Evolutionary conservation across 2,113 vertebrate genomes (phyloP).

Genomic region (Tachuris rubrigastra): DNA sequence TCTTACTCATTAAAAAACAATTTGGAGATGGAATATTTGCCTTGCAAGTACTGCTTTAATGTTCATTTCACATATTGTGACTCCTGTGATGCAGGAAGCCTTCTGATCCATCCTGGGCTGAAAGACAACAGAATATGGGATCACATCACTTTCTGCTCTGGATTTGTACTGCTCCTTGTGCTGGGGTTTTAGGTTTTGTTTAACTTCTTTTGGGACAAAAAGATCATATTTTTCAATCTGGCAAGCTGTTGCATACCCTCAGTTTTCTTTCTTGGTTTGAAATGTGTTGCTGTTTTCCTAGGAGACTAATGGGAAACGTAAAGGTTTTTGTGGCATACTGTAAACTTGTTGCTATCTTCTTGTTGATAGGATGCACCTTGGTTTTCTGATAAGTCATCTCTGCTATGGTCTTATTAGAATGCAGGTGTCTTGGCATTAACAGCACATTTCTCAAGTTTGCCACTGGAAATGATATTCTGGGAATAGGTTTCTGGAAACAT

Average conservation of each 20-base stretch:
- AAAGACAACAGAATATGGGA: background rate
- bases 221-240: background rate
- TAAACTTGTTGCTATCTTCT: background rate
- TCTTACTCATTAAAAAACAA: background rate
- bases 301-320: background rate
- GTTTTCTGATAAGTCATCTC: background rate
- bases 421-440: background rate
- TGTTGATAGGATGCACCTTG: background rate
- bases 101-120: background rate
- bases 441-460: background rate
- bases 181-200: background rate
- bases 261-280: background rate
- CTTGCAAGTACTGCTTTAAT: background rate
- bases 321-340: fast-evolving
- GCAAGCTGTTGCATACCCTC: background rate
- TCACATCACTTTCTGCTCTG: background rate
- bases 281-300: background rate
- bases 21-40: background rate
- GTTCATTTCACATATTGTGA: background rate
- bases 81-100: background rate
- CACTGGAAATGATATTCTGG: background rate
- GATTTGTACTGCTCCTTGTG: background rate
- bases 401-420: background rate
- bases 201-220: background rate
- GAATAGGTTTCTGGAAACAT: background rate